Conservation (phyloP, 2,888 invertebrate genomes). For the Leptopterna dolabrata region DNA sequence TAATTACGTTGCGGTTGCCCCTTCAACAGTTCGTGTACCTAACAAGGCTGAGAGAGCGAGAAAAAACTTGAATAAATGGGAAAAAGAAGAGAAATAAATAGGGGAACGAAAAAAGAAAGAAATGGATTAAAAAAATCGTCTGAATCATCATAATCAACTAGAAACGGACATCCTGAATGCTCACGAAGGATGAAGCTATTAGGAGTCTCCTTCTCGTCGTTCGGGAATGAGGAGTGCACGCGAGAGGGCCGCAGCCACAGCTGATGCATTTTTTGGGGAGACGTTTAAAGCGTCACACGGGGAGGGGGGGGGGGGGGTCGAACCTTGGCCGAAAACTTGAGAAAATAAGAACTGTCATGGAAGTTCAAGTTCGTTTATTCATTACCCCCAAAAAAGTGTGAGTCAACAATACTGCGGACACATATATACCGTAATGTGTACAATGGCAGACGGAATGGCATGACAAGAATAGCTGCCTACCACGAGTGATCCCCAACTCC, state of each 20-base stretch:
- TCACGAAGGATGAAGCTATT: constrained; percentile 6
- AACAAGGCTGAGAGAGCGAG: background rate
- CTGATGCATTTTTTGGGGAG: background rate
- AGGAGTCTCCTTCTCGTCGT: background rate
- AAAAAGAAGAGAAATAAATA: background rate
- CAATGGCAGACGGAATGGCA: too few relatives aligned
- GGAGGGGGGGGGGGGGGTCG: too few relatives aligned
- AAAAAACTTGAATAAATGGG: constrained; percentile 1
- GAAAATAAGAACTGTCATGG: too few relatives aligned
- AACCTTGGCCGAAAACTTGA: too few relatives aligned
- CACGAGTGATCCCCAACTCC: too few relatives aligned
- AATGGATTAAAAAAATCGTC: background rate
- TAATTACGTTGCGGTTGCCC: background rate
- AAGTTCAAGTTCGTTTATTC: too few relatives aligned
- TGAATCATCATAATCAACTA: constrained; percentile 6
- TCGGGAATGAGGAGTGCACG: background rate
- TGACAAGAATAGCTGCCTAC: too few relatives aligned
- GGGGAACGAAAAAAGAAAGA: background rate
- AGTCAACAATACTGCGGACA: too few relatives aligned
- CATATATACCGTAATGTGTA: too few relatives aligned
- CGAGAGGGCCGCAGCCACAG: background rate
- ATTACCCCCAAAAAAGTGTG: too few relatives aligned
- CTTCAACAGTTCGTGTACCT: background rate
- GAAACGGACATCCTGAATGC: constrained; percentile 7
- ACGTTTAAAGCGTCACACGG: background rate